These are phyloP conservation scores for Crypturellus undulatus DNA, from an alignment of 2,113 vertebrate genomes.

Conservation along the genomic window DNA sequence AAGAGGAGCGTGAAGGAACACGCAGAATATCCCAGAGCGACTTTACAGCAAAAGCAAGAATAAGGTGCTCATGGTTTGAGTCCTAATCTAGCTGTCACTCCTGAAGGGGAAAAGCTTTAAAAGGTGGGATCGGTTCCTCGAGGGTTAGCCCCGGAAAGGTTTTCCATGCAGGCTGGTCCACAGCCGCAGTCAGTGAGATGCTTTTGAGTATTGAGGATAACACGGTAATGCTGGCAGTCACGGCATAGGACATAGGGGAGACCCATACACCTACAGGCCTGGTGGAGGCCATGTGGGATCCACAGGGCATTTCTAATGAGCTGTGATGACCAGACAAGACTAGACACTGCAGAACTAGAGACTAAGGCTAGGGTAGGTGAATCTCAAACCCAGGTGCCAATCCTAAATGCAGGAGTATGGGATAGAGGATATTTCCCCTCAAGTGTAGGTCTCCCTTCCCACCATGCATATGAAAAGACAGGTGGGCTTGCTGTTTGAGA, in stretches of 20 bases:
- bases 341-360: not conserved
- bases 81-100: not conserved
- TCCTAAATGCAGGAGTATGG: not conserved
- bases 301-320: not conserved
- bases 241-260: rapidly evolving
- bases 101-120: not conserved
- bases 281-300: not conserved
- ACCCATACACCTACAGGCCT: not conserved
- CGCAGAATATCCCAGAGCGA: not conserved
- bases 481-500: not conserved
- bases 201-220: not conserved
- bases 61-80: not conserved
- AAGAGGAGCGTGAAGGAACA: constrained; percentile 21
- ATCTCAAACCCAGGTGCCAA: not conserved
- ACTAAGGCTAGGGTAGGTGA: not conserved
- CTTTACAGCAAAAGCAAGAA: not conserved
- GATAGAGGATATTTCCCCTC: not conserved
- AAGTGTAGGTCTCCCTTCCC: not conserved
- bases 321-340: not conserved
- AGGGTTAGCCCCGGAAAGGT: not conserved
- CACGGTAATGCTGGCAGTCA: rapidly evolving
- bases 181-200: rapidly evolving
- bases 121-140: not conserved
- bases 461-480: not conserved
- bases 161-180: not conserved